Percentiles rank a stretch among this genome's conserved stretches.
Conservation (phyloP, 2,113 vertebrate genomes). For the Chrysochloris asiatica region DNA sequence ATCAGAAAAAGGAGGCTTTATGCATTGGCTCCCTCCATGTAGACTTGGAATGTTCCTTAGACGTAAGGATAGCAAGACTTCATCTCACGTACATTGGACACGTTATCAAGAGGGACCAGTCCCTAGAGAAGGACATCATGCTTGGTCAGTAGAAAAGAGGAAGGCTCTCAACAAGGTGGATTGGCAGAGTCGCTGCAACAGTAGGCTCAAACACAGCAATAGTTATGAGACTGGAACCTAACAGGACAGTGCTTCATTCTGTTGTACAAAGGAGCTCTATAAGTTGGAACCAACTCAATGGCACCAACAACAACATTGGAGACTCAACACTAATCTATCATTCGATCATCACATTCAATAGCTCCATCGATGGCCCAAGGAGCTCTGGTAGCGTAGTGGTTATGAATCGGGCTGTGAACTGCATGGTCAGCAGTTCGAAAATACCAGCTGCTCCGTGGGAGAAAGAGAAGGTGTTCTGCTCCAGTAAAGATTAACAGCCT, state of each 20-base stretch:
- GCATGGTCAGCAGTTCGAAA: too few species aligned
- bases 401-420: too few species aligned
- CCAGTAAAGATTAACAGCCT: too few species aligned
- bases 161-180: not conserved
- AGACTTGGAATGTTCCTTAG: not conserved
- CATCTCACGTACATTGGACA: not conserved
- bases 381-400: too few species aligned
- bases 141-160: not conserved
- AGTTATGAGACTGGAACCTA: not conserved
- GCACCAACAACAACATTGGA: not conserved
- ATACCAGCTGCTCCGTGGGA: too few species aligned
- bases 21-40: not conserved
- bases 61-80: not conserved
- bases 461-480: too few species aligned
- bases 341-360: slow-evolving; percentile 2
- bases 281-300: not conserved
- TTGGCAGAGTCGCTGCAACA: too few species aligned
- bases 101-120: not conserved
- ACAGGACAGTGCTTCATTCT: not conserved
- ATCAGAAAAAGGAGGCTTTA: not conserved
- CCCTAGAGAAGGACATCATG: not conserved
- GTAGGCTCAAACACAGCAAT: not conserved
- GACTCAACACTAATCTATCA: not conserved
- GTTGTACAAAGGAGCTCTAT: not conserved
- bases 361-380: not conserved